phyloP scores from a whole-genome alignment of 1,140 invertebrate genomes.

The Trichonephila clavata region DNA sequence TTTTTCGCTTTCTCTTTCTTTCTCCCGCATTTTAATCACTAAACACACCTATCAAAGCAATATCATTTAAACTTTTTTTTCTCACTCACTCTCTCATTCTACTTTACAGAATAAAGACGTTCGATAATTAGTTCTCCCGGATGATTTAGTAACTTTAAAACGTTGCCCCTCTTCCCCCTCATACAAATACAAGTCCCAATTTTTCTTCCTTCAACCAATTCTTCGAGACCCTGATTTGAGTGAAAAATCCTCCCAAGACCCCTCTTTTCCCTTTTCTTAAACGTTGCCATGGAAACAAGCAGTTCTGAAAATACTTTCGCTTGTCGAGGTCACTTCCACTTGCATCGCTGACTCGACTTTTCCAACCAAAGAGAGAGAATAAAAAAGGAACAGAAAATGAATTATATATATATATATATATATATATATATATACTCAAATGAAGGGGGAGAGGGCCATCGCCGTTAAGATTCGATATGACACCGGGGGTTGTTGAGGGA shows the following conservation, averaged over 20 bases:
- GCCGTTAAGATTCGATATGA: slow-evolving; percentile 55
- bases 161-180: neutral
- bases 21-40: neutral
- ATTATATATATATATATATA: neutral
- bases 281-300: slow-evolving; percentile 2
- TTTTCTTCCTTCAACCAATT: slow-evolving; percentile 1
- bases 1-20: neutral
- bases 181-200: neutral
- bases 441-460: neutral
- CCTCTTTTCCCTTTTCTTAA: neutral
- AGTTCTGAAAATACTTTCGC: slow-evolving; percentile 34
- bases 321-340: slow-evolving; percentile 35
- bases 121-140: slow-evolving; percentile 27
- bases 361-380: neutral
- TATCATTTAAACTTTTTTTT: neutral
- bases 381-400: slow-evolving; percentile 12
- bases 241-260: neutral
- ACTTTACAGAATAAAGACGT: neutral
- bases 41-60: slow-evolving; percentile 2
- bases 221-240: neutral
- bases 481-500: neutral
- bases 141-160: slow-evolving; percentile 48
- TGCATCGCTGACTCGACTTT: slow-evolving; percentile 1
- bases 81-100: neutral
- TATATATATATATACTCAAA: neutral